Percentiles rank a stretch among this genome's conserved stretches.
Evolutionary conservation across 2,113 vertebrate species (phyloP).

Genomic region (Brachypteracias leptosomus): DNA sequence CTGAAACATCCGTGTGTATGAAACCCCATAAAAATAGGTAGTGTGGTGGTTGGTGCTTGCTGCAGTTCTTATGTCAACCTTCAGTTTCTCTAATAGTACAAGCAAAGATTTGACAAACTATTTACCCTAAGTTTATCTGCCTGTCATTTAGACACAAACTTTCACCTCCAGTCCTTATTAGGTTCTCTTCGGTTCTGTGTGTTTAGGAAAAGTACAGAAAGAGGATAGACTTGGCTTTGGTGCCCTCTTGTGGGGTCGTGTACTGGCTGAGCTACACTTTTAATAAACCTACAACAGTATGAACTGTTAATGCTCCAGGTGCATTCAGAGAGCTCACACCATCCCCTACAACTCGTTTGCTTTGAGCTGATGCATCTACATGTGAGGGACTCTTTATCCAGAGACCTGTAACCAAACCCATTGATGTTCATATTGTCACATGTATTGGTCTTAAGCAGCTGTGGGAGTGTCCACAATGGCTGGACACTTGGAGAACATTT

Average conservation of each 20-base stretch:
- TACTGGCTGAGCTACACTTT: neutral
- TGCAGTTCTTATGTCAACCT: neutral
- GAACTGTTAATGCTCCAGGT: neutral
- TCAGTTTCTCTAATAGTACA: neutral
- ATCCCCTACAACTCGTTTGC: neutral
- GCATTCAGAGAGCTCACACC: neutral
- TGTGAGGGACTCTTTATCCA: neutral
- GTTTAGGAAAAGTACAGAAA: neutral
- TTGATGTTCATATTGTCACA: neutral
- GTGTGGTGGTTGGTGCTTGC: neutral
- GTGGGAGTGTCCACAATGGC: too few relatives aligned
- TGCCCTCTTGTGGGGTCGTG: conserved; percentile 42
- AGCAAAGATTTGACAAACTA: neutral
- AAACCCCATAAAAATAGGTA: neutral
- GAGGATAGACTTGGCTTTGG: neutral
- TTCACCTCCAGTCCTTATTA: neutral
- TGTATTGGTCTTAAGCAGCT: rapidly evolving
- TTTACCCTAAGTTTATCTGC: neutral
- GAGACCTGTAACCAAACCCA: neutral
- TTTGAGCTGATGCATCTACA: neutral
- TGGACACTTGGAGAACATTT: neutral
- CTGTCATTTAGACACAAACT: neutral
- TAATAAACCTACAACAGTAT: rapidly evolving
- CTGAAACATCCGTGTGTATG: neutral
- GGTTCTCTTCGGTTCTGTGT: neutral